Evolutionary conservation across 2,888 invertebrate species (phyloP), one percentile per base, ranked within the genome.

Genomic region (Operophtera brumata): DNA sequence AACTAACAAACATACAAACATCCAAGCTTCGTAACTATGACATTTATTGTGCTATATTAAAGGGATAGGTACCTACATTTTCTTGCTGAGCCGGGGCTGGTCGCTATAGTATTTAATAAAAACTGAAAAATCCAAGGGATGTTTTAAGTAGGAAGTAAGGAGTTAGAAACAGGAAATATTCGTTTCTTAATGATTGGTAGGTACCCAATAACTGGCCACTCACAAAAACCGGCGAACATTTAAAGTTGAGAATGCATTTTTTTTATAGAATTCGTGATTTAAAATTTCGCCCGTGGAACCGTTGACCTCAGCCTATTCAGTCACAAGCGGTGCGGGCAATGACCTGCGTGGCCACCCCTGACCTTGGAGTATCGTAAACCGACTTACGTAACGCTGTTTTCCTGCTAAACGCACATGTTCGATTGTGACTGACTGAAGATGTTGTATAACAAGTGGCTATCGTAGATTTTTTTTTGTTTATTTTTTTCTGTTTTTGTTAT

Each of bases 291-390:
- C 63, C 64, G 70, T 66, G 67, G 70, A 70, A 47, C 71, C 73
- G 66, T 67, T 72, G 80, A 78, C 81, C 80, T 85, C 79, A 81
- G 81, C 73, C 82, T 83, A 84, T 84, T 84, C 79, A 82, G 78
- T 80, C 78, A 81, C 80, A 82, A 82, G 82, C 83, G 78, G 79
- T 75, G 78, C 82, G 88, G 82, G 61, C 87, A 75, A 82, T 85
- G 88, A 88, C 88, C 89, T 81, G 78, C 79, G 73, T 77, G 81
- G 79, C 85, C 87, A 87, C 89, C 89, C 87, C 86, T 89, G 89
- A 89, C 89, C 89, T 89, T 89, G 88, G 78, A 73, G 79, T 86
- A 80, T 84, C 86, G 87, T 87, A 86, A 88, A 86, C 83, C 78
- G 82, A 75, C 75, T 69, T 84, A 85, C 84, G 84, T 83, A 78